phyloP scores from a whole-genome alignment of 2,113 vertebrate genomes.

The Heterotilapia buettikoferi region DNA sequence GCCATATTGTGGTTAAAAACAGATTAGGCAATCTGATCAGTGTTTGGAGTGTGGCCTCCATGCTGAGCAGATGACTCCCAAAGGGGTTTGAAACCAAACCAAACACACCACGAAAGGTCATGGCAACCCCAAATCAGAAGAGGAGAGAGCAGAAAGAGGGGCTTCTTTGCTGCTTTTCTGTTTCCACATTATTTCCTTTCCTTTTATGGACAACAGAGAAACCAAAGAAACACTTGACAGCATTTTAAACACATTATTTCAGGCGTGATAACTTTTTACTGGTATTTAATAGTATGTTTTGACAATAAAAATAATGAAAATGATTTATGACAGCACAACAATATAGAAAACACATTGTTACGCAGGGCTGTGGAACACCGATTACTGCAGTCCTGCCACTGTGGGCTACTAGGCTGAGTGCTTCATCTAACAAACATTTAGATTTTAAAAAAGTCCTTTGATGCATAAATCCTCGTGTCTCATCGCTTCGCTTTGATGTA shows the following conservation, averaged over 20 bases:
- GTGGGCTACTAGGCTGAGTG: background rate
- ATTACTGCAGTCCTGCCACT: background rate
- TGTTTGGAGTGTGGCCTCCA: background rate
- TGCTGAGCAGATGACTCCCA: background rate
- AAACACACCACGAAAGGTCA: background rate
- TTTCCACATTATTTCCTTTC: background rate
- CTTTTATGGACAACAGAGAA: background rate
- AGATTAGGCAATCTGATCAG: background rate
- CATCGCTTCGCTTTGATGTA: constrained; percentile 1
- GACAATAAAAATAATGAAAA: background rate
- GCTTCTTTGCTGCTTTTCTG: background rate
- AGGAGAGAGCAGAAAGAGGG: background rate
- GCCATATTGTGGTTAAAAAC: background rate
- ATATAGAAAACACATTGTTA: background rate
- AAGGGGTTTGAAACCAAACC: background rate
- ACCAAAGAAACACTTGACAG: background rate
- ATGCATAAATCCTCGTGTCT: background rate
- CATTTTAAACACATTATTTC: background rate
- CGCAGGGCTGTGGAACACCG: background rate
- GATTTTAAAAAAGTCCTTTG: background rate
- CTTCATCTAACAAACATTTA: background rate
- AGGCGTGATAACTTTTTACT: background rate
- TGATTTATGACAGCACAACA: background rate
- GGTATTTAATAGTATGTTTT: background rate
- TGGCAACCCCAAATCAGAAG: background rate